Conservation (phyloP, 2,113 vertebrate species). For the Ceratotherium simum region DNA sequence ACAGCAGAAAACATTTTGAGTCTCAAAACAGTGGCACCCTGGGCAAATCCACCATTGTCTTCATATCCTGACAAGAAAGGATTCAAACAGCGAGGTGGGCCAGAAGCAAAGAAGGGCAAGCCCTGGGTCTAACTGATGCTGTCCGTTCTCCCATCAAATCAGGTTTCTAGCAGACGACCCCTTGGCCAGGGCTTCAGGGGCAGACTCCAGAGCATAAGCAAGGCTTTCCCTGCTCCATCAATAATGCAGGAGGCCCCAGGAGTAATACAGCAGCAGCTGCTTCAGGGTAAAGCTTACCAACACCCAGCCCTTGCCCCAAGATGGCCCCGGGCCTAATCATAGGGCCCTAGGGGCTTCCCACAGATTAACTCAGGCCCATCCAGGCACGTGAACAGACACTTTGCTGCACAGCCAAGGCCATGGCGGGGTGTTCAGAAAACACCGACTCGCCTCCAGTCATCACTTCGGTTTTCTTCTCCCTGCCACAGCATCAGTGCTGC, state of each 20-base stretch:
- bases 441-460: not conserved
- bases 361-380: constrained; percentile 79
- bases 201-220: constrained; percentile 66
- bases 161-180: not conserved
- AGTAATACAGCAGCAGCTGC: constrained; percentile 82
- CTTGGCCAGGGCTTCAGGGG: not conserved
- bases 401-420: not conserved
- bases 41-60: too few species aligned
- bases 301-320: constrained; percentile 73
- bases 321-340: constrained; percentile 62
- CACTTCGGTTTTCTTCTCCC: not conserved
- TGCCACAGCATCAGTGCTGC: not conserved
- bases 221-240: constrained; percentile 66
- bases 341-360: constrained; percentile 71
- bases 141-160: accelerated
- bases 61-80: not conserved
- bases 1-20: not conserved
- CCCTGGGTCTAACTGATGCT: not conserved
- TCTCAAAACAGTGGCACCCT: not conserved
- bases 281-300: constrained; percentile 75
- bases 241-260: constrained; percentile 82
- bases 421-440: not conserved
- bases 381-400: constrained; percentile 1
- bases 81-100: not conserved
- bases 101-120: not conserved